Evolutionary conservation across 2,888 invertebrate genomes (phyloP), one percentile per base, ranked within the genome.

Genomic region (Lutraria lutraria): DNA sequence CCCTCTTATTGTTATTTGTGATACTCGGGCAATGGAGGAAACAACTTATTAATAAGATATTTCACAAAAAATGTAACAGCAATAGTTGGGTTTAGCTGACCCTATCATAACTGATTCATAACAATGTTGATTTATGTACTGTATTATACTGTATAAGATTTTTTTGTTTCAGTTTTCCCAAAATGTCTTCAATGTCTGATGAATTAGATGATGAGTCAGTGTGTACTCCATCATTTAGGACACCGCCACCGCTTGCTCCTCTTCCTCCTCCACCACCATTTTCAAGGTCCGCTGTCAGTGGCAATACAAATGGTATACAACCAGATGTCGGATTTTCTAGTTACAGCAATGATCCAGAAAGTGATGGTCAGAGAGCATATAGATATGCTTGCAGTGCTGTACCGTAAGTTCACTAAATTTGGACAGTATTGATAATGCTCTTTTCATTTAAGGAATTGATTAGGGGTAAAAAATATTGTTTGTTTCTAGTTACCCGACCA

Each of bases 341-440:
- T 86, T 79, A 87, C 56, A 81, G 81, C 43, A 84, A 85, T 85
- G 91, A 90, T 34, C 91, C 92, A 79, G 81, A 86, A 68, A 83
- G 90, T 79, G 91, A 87, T 89, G 92, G 93, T 53, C 83, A 89
- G 86, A 76, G 89, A 43, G 92, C 92, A 29, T 92, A 90, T 53
- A 91, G 82, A 81, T 92, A 92, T 89, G 92, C 92, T n/a, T 84
- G 90, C 19, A 88, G 91, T 80, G 87, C 88, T 56, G 88, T 92
- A 43, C 91, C 91, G 93, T 92, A 91, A 89, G 92, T 91, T 31
- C 2, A 56, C 3, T 56, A 6, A 43, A 43, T 43, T 43, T 43
- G 43, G n/a, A 43, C 8, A 43, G 8, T 43, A 43, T 43, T 43
- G n/a, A n/a, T n/a, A n/a, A n/a, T n/a, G n/a, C n/a, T n/a, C n/a